Evolutionary conservation across 2,888 invertebrate species (phyloP).

Genomic region (Notodonta dromedarius): DNA sequence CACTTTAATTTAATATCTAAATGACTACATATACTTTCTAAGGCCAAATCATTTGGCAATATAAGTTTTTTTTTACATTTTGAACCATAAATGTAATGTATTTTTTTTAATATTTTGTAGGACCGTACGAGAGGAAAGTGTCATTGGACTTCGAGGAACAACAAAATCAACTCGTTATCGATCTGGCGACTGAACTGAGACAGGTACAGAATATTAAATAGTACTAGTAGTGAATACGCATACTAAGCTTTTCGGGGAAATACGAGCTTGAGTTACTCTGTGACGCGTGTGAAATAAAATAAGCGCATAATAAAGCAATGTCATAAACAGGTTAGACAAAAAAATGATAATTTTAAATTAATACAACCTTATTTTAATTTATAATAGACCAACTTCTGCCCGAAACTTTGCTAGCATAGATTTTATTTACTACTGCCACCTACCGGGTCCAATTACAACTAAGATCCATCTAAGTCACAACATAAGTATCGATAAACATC

Average conservation of each 20-base stretch:
- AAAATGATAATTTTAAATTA: no score
- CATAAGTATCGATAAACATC: no score
- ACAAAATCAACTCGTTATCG: constrained; percentile 86
- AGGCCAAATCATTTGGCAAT: no score
- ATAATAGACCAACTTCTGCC: no score
- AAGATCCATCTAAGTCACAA: no score
- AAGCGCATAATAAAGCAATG: background rate
- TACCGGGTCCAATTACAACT: no score
- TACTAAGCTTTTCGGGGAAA: background rate
- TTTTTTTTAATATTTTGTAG: constrained; percentile 56
- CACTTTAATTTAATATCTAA: no score
- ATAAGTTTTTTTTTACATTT: constrained; percentile 3
- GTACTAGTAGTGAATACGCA: background rate
- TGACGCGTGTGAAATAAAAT: background rate
- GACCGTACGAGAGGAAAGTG: constrained; percentile 84
- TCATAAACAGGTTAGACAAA: background rate
- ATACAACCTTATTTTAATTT: no score
- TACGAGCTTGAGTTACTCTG: background rate
- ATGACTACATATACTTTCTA: no score
- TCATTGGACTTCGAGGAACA: constrained; percentile 79
- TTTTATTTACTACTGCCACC: no score
- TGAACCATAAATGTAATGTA: background rate
- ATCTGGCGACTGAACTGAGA: constrained; percentile 86
- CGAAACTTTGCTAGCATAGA: no score
- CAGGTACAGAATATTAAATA: constrained; percentile 64